Evolutionary conservation across 2,888 invertebrate genomes (phyloP).

Genomic region (Galerucella calmariensis): DNA sequence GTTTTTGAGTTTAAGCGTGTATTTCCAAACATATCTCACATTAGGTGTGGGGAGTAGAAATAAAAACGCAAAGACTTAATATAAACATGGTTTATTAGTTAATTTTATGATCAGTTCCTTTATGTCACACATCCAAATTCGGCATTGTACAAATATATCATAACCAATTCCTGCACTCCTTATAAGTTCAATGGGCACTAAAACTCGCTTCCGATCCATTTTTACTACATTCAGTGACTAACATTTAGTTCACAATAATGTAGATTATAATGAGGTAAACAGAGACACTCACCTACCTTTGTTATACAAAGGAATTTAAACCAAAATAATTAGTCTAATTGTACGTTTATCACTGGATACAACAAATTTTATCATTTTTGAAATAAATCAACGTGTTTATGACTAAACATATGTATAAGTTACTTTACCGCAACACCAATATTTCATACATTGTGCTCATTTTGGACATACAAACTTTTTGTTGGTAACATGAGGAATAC

Average conservation of each 20-base stretch:
- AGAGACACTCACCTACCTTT: slow-evolving; percentile 43
- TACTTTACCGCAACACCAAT: background rate
- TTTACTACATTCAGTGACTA: slow-evolving; percentile 48
- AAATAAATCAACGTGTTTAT: background rate
- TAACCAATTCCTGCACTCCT: slow-evolving; percentile 46
- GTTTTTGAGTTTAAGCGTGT: no score
- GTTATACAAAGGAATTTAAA: slow-evolving; percentile 37
- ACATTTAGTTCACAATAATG: slow-evolving; percentile 52
- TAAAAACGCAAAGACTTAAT: slow-evolving; percentile 47
- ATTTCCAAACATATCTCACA: no score
- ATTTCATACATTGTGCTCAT: no score
- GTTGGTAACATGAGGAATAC: no score
- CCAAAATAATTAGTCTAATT: background rate
- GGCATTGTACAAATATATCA: slow-evolving; percentile 43
- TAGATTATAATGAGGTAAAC: slow-evolving; percentile 46
- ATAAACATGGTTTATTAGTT: slow-evolving; percentile 64
- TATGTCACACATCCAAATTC: slow-evolving; percentile 54
- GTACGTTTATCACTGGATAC: background rate
- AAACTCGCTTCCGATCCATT: slow-evolving; percentile 32
- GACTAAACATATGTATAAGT: background rate
- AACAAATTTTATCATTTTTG: background rate
- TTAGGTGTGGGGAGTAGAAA: background rate
- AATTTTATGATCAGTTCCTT: slow-evolving; percentile 61
- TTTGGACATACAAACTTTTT: no score
- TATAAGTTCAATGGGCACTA: slow-evolving; percentile 40